phyloP scores from a whole-genome alignment of 2,113 vertebrate genomes.

The Gadus chalcogrammus region DNA sequence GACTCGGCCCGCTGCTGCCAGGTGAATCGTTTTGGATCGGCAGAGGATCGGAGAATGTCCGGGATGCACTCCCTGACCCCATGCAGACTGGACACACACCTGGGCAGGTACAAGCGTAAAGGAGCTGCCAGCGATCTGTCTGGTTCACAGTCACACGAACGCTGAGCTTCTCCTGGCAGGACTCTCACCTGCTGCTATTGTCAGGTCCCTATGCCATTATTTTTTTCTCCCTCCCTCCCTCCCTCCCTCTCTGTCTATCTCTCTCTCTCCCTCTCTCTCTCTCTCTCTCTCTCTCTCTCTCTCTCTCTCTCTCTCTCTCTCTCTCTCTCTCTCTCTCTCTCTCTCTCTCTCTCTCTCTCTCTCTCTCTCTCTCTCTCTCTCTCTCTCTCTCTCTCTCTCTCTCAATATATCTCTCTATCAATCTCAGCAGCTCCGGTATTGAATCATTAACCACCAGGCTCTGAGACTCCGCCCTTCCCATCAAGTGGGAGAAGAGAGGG shows the following conservation, averaged over 20 bases:
- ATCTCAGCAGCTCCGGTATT: conserved; percentile 49
- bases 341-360: conserved; percentile 35
- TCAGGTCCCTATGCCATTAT: conserved; percentile 26
- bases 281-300: conserved; percentile 20
- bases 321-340: conserved; percentile 30
- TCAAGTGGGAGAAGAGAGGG: conserved; percentile 53
- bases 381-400: conserved; percentile 11
- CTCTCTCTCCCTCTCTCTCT: conserved; percentile 13
- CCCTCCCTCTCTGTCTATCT: background rate
- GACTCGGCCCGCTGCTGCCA: background rate
- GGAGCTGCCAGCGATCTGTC: background rate
- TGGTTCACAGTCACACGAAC: background rate
- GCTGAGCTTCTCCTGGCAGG: background rate
- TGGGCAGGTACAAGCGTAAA: conserved; percentile 23
- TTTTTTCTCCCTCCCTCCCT: conserved; percentile 17
- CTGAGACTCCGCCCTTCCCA: conserved; percentile 57
- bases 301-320: conserved; percentile 20
- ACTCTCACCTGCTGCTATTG: conserved; percentile 33
- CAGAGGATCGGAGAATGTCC: background rate
- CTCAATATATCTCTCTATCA: conserved; percentile 52
- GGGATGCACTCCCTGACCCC: conserved; percentile 18
- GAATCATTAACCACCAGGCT: conserved; percentile 69
- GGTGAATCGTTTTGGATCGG: too few relatives aligned
- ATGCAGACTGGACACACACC: conserved; percentile 36
- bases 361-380: conserved; percentile 19